Evolutionary conservation across 2,113 vertebrate genomes (phyloP).

Genomic region (Ageneiosus marmoratus): DNA sequence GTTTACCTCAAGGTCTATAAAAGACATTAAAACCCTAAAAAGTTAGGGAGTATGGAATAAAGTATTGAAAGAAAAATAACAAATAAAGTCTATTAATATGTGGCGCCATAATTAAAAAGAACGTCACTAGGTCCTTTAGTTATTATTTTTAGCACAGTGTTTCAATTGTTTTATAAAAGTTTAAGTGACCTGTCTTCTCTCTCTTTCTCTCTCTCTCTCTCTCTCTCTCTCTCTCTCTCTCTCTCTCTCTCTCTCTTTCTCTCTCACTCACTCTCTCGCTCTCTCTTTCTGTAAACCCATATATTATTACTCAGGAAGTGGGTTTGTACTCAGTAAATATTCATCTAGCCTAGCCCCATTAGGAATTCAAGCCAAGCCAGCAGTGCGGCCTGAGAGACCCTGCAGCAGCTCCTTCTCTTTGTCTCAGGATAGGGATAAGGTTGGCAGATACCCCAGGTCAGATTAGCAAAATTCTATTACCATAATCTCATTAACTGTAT

Average conservation of each 20-base stretch:
- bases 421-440: conserved; percentile 71
- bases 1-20: neutral
- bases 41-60: neutral
- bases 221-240: no score
- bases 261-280: neutral
- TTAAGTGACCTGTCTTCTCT: no score
- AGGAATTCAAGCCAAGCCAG: conserved; percentile 64
- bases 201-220: no score
- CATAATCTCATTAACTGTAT: conserved; percentile 80
- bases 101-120: no score
- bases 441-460: conserved; percentile 73
- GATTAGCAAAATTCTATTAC: conserved; percentile 76
- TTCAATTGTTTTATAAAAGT: no score
- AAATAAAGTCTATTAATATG: no score
- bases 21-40: neutral
- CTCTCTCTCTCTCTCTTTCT: no score
- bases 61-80: neutral
- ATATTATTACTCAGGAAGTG: conserved; percentile 56
- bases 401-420: conserved; percentile 55
- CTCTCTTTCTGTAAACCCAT: neutral
- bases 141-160: no score
- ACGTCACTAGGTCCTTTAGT: no score
- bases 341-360: conserved; percentile 63
- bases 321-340: conserved; percentile 59
- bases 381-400: conserved; percentile 44